A percentile compares a stretch with the other conserved stretches of the same genome.
Conservation (phyloP, 92 coral and sea anemone genomes). For the Epizoanthus stellaris region DNA sequence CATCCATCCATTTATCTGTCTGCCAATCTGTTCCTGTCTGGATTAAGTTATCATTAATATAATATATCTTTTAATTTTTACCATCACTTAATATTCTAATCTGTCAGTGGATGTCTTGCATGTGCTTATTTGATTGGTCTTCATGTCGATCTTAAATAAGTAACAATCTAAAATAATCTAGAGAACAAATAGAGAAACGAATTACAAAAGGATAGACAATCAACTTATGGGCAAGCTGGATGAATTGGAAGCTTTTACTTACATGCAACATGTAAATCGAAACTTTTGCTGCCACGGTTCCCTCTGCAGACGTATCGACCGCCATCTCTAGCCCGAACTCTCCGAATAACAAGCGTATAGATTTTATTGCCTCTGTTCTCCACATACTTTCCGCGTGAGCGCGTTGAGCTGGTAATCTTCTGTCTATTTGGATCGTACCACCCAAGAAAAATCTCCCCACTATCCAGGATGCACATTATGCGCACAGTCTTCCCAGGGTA, state of each 20-base stretch:
- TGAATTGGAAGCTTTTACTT: neutral
- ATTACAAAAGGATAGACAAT: no score
- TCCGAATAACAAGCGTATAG: constrained; percentile 13
- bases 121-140: no score
- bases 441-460: neutral
- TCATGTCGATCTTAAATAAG: no score
- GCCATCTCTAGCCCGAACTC: constrained; percentile 20
- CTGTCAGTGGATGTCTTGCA: no score
- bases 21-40: neutral
- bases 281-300: constrained; percentile 8
- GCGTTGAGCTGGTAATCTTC: constrained; percentile 2
- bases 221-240: no score
- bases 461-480: constrained; percentile 26
- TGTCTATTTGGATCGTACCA: constrained; percentile 16
- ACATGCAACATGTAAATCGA: constrained; percentile 15
- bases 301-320: constrained; percentile 21
- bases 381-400: neutral
- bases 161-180: no score
- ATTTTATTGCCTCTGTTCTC: constrained; percentile 8
- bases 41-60: no score
- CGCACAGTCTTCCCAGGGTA: constrained; percentile 11
- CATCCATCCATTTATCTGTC: neutral
- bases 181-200: no score
- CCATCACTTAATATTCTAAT: no score
- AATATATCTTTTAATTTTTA: no score